These are phyloP conservation scores for Clavelina lepadiformis DNA, from an alignment of 23 tunicate genomes.

Conservation along the genomic window DNA sequence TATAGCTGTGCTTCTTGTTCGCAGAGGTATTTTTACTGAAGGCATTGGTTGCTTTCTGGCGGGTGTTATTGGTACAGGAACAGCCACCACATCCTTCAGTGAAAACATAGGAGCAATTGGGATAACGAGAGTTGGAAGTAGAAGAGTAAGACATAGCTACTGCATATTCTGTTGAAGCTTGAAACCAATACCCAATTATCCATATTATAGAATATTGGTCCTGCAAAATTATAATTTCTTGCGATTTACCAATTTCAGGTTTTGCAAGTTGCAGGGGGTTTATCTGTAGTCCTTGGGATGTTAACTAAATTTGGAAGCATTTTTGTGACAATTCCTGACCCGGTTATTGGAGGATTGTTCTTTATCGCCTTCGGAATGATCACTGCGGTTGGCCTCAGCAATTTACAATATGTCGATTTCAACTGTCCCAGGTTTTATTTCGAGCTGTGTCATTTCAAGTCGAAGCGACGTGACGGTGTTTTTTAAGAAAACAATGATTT, in stretches of 20 bases:
- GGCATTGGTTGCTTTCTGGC: constrained; percentile 78
- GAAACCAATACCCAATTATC: too few species aligned
- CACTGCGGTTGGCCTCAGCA: constrained; percentile 73
- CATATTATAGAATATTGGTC: too few species aligned
- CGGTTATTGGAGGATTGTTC: constrained; percentile 88
- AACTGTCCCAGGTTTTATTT: constrained; percentile 85
- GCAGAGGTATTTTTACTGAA: constrained; percentile 73
- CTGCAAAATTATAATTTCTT: too few species aligned
- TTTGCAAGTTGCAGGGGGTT: constrained; percentile 61
- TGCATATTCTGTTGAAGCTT: too few species aligned
- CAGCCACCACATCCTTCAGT: constrained; percentile 79
- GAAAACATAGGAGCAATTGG: constrained; percentile 80
- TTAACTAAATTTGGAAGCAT: constrained; percentile 78
- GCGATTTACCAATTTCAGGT: too few species aligned
- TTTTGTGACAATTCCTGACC: constrained; percentile 87
- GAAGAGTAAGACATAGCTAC: constrained; percentile 39
- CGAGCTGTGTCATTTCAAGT: too few species aligned
- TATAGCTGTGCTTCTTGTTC: too few species aligned
- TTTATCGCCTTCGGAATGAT: constrained; percentile 90
- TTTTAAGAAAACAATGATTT: too few species aligned
- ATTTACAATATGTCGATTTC: constrained; percentile 71
- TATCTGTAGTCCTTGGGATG: constrained; percentile 58
- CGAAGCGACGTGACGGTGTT: too few species aligned
- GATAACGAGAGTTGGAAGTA: constrained; percentile 67
- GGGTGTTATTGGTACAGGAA: constrained; percentile 69